Conservation (phyloP, 2,113 vertebrate species). For the Microtus montanus region DNA sequence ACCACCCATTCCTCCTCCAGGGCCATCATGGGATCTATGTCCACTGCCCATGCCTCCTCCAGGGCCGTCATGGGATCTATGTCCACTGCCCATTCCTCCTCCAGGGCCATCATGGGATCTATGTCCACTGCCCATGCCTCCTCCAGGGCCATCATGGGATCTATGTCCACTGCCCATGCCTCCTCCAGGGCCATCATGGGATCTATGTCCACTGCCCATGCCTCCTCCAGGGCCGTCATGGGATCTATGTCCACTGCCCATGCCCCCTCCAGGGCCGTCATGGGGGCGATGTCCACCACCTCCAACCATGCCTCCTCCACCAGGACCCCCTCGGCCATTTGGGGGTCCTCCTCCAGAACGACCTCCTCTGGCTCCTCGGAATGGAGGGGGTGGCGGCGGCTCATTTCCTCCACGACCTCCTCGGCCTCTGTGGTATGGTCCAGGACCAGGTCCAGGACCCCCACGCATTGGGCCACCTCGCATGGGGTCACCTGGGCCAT, state of each 20-base stretch:
- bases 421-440: constrained; percentile 88
- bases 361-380: constrained; percentile 88
- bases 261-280: constrained; percentile 80
- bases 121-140: constrained; percentile 76
- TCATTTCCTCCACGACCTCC: constrained; percentile 90
- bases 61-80: constrained; percentile 75
- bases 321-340: constrained; percentile 88
- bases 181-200: constrained; percentile 70
- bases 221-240: constrained; percentile 71
- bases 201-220: constrained; percentile 77
- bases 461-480: constrained; percentile 88
- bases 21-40: constrained; percentile 71
- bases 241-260: constrained; percentile 74
- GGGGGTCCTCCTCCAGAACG: constrained; percentile 85
- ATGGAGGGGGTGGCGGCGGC: constrained; percentile 88
- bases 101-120: constrained; percentile 59
- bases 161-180: constrained; percentile 75
- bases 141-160: constrained; percentile 70
- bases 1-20: constrained; percentile 64
- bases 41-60: constrained; percentile 73
- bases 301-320: constrained; percentile 84
- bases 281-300: constrained; percentile 79
- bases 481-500: constrained; percentile 89
- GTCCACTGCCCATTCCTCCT: constrained; percentile 50
- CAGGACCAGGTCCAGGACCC: constrained; percentile 84